Base-by-base conservation (phyloP, 2,797 vertebrate species). In the Paguma larvata region DNA sequence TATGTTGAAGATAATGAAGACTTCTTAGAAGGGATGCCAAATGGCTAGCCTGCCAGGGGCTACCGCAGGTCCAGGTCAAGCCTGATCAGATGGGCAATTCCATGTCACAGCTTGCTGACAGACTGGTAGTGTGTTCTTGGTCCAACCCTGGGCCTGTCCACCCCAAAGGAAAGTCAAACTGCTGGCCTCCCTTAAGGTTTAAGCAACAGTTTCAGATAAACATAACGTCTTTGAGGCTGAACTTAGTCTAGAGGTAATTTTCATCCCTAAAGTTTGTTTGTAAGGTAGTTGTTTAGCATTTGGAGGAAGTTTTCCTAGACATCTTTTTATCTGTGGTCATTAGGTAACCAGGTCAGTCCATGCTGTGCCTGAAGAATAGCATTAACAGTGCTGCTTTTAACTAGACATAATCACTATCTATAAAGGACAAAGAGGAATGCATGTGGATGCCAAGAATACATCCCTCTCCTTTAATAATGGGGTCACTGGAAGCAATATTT, bases 1-100 rank as follows among this genome's bases (percentile, higher is more conserved):
- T 16, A 46, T 82, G 34, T 87, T 78, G 6, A 96, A 77, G 38
- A 95, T 79, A 72, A 88, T 94, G 68, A 85, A 75, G 84, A 72
- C 67, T 14, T 4, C 65, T 95, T 82, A 19, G 53, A 87, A 80
- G 27, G 44, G 3, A 73, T 95, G 34, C 10, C 41, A 82, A 41
- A 89, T 46, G 19, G 85, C 80, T 48, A 78, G 4, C 5, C 23
- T 92, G 11, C 34, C 32, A 13, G 67, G 63, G 30, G 44, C 59
- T 79, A 46, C 10, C 34, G n/a, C 25, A 85, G 32, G 51, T 77
- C 18, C n/a, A 68, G 62, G 18, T 44, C 72, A 90, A 51, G 25
- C 21, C 67, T 88, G 6, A 77, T 44, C 41, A 95, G 38, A 94
- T 25, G 27, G 18, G 44, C 59, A 73, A 30, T 46, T 59, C 46